Percentiles rank a stretch among this genome's conserved stretches.
phyloP scores from a whole-genome alignment of 2,113 vertebrate species.

The Lagopus muta region DNA sequence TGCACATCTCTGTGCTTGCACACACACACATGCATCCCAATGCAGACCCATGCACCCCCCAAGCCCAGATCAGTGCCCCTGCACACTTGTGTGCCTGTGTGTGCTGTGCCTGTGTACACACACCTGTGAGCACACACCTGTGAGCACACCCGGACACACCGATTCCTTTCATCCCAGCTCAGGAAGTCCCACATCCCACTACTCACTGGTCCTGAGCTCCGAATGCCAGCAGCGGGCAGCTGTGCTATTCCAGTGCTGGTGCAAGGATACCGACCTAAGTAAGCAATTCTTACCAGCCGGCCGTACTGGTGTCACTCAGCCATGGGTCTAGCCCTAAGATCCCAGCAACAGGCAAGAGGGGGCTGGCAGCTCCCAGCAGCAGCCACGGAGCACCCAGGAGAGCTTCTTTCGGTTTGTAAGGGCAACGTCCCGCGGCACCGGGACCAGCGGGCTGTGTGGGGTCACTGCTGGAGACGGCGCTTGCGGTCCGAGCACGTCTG shows the following conservation, averaged over 20 bases:
- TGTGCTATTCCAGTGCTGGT: neutral
- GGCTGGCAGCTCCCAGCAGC: neutral
- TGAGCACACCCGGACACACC: neutral
- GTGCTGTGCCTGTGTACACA: accelerated
- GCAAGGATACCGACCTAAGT: neutral
- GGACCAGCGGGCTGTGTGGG: neutral
- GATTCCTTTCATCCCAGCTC: neutral
- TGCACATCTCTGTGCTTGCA: no score
- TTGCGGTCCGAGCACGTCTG: accelerated
- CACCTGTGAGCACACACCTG: neutral
- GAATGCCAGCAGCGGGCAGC: neutral
- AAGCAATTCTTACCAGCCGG: neutral
- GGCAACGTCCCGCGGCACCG: neutral
- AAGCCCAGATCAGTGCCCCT: neutral
- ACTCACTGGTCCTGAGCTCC: neutral
- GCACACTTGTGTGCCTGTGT: accelerated
- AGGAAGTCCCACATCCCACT: neutral
- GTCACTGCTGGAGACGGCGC: accelerated
- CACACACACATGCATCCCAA: accelerated
- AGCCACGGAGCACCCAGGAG: neutral
- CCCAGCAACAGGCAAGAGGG: neutral
- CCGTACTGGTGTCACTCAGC: accelerated
- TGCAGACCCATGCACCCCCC: neutral
- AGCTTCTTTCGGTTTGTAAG: neutral
- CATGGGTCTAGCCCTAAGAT: neutral